Conservation (phyloP, 2,113 vertebrate genomes). For the Ondatra zibethicus region DNA sequence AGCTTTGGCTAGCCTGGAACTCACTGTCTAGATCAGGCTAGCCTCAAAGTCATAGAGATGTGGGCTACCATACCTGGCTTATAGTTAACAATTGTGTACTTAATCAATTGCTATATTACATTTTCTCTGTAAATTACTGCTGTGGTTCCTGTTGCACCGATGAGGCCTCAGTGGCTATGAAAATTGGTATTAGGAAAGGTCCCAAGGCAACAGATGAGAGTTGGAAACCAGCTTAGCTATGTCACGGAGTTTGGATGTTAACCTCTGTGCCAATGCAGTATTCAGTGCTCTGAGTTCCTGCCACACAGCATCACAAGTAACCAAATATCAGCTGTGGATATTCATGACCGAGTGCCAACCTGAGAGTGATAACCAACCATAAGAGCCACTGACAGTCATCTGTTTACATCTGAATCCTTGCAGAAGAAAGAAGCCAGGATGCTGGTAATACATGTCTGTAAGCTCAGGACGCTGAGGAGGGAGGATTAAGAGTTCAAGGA, state of each 20-base stretch:
- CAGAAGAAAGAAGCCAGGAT: background rate
- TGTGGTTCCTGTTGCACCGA: background rate
- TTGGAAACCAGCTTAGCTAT: constrained; percentile 4
- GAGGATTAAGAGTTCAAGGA: background rate
- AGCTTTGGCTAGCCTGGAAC: background rate
- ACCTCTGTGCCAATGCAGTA: background rate
- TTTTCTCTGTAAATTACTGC: constrained; percentile 19
- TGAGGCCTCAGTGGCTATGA: background rate
- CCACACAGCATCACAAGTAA: constrained; percentile 7
- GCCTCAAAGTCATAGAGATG: background rate
- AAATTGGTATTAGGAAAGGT: background rate
- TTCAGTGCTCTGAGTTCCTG: background rate
- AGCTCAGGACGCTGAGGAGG: background rate
- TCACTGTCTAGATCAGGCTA: background rate
- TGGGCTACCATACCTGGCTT: background rate
- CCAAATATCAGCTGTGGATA: constrained; percentile 39
- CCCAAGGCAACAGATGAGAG: background rate
- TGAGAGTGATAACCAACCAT: background rate
- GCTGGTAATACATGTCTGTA: too few relatives aligned
- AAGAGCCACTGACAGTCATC: background rate
- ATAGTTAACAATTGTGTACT: background rate
- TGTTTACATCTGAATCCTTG: background rate
- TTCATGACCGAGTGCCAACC: background rate
- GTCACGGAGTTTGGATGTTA: background rate
- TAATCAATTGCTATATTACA: constrained; percentile 17